Conservation (phyloP, 2,113 vertebrate species). For the Hystrix cristata region DNA sequence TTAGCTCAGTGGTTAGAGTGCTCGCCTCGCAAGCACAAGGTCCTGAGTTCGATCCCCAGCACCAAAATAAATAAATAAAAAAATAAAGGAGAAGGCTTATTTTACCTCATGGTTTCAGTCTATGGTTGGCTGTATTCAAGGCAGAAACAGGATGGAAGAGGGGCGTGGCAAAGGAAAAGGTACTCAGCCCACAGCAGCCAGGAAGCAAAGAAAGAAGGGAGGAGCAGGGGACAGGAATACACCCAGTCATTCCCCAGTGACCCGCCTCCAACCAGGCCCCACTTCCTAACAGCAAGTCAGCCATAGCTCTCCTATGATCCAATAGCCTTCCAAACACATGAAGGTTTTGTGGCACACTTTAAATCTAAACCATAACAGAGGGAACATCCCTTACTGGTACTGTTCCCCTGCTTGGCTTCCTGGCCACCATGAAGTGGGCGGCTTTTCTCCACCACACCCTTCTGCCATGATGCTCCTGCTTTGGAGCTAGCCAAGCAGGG, state of each 20-base stretch:
- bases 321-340: neutral
- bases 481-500: neutral
- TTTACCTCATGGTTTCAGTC: neutral
- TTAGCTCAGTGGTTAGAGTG: too few species aligned
- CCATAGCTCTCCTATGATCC: neutral
- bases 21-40: too few species aligned
- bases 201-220: neutral
- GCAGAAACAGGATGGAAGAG: neutral
- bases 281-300: neutral
- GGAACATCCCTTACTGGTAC: neutral
- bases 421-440: neutral
- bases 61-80: too few species aligned
- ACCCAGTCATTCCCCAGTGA: neutral
- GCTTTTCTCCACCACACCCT: neutral
- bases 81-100: neutral
- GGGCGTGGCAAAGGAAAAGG: neutral
- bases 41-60: too few species aligned
- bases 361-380: neutral
- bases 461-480: neutral
- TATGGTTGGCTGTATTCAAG: neutral
- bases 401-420: neutral
- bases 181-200: neutral
- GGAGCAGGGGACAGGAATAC: neutral
- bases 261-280: neutral
- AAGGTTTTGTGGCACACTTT: neutral